A percentile compares a stretch with the other conserved stretches of the same genome.
phyloP scores from a whole-genome alignment of 2,113 vertebrate genomes.

The Corydoras sp. region DNA sequence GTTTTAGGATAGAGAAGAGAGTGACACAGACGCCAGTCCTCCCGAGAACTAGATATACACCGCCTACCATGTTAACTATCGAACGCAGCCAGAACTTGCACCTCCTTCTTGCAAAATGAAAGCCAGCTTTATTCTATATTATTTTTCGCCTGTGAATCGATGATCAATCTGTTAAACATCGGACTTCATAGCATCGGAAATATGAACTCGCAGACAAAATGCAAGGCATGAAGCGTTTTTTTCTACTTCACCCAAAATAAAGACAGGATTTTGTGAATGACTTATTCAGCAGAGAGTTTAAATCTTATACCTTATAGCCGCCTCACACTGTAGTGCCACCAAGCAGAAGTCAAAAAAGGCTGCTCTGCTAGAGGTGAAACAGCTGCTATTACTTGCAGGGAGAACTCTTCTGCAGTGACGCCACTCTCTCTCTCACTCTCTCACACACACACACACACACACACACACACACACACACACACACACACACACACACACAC shows the following conservation, averaged over 20 bases:
- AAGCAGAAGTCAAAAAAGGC: slow-evolving; percentile 16
- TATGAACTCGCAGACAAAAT: neutral
- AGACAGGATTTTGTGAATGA: neutral
- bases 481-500: slow-evolving; percentile 4
- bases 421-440: slow-evolving; percentile 1
- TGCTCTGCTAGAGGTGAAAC: slow-evolving; percentile 37
- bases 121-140: neutral
- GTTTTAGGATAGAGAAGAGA: slow-evolving; percentile 29
- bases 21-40: slow-evolving; percentile 39
- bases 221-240: neutral
- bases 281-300: neutral
- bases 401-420: slow-evolving; percentile 37
- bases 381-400: slow-evolving; percentile 39
- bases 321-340: slow-evolving; percentile 5
- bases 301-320: slow-evolving; percentile 11
- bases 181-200: too few species aligned
- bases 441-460: slow-evolving; percentile 6
- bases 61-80: slow-evolving; percentile 12
- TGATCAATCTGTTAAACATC: too few species aligned
- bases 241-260: neutral
- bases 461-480: too few species aligned
- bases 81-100: slow-evolving; percentile 13
- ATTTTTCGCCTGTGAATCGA: too few species aligned
- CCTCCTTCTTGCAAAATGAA: neutral
- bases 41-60: slow-evolving; percentile 22